A percentile compares a stretch with the other conserved stretches of the same genome.
These are phyloP conservation scores for Spodoptera littoralis DNA, from an alignment of 2,888 invertebrate species.

Conservation along the genomic window DNA sequence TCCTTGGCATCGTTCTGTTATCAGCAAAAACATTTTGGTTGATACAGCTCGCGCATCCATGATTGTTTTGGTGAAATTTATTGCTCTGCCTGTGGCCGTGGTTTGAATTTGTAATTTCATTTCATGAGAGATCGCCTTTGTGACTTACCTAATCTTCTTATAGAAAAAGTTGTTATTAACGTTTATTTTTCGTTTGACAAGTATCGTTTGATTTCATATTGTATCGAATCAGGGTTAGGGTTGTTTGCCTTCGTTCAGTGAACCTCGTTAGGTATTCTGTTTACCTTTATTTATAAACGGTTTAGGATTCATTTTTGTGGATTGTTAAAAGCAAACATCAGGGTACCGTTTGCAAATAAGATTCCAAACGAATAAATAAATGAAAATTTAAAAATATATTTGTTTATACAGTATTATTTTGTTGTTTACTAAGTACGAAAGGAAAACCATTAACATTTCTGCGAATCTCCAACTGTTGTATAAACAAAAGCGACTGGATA, in stretches of 20 bases:
- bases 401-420: slow-evolving; percentile 14
- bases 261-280: slow-evolving; percentile 44
- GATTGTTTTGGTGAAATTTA: slow-evolving; percentile 77
- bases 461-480: not conserved
- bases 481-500: slow-evolving; percentile 11
- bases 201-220: slow-evolving; percentile 58
- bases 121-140: slow-evolving; percentile 67
- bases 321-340: slow-evolving; percentile 34
- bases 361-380: slow-evolving; percentile 30
- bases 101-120: slow-evolving; percentile 75
- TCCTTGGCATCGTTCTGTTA: slow-evolving; percentile 48
- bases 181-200: slow-evolving; percentile 54
- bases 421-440: slow-evolving; percentile 1
- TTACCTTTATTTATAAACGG: slow-evolving; percentile 31
- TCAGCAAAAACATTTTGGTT: slow-evolving; percentile 57
- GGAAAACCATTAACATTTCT: slow-evolving; percentile 1
- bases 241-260: slow-evolving; percentile 42
- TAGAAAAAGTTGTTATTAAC: slow-evolving; percentile 58
- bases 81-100: slow-evolving; percentile 67
- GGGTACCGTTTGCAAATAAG: slow-evolving; percentile 30
- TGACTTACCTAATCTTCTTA: slow-evolving; percentile 64
- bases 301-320: slow-evolving; percentile 28
- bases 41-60: slow-evolving; percentile 64
- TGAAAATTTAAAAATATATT: slow-evolving; percentile 20
- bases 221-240: slow-evolving; percentile 48